Base-by-base conservation (phyloP, 2,888 invertebrate genomes). In the Pyrgus malvae region DNA sequence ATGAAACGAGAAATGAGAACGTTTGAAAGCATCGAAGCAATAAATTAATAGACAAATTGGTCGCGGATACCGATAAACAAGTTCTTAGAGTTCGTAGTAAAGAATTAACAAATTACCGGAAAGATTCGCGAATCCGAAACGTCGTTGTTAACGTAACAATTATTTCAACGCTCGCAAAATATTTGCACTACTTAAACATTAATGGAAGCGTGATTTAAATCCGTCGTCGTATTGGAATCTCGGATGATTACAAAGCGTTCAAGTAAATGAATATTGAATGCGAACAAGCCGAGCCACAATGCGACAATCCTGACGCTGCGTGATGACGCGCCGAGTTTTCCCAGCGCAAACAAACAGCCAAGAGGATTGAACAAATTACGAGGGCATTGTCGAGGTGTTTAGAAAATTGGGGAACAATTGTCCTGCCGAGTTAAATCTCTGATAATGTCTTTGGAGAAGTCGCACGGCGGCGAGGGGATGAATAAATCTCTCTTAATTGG, bases 401-500 rank as follows among this genome's bases (percentile, higher is more conserved):
- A 81, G 83, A 83, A 85, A 85, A 85, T 87, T 83, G 81, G 80
- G 79, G 81, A 78, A 85, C 85, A 87, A 86, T 83, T 80, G 80
- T 80, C 78, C 76, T 78, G 76, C 74, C 76, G 76, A 80, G 79
- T 83, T 81, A 82, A 85, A 81, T 80, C 81, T 83, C 76, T 80
- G 82, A 85, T 84, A 84, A 84, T 80, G 81, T 80, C 81, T 83
- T 78, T 74, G 70, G 73, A 78, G 78, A 72, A 79, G 74, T 78
- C 72, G 74, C 74, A 78, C 75, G 76, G 76, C 76, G 73, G 70
- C 68, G 71, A 75, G 71, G 77, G 77, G 77, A 83, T 81, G 79
- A 83, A 87, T 87, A 87, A 89, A 86, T 85, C 84, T 82, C 76
- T 71, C 76, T 80, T 89, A 88, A 88, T 88, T 87, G 87, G 84